phyloP scores from a whole-genome alignment of 2,113 vertebrate species.

The Sphyrna mokarran region DNA sequence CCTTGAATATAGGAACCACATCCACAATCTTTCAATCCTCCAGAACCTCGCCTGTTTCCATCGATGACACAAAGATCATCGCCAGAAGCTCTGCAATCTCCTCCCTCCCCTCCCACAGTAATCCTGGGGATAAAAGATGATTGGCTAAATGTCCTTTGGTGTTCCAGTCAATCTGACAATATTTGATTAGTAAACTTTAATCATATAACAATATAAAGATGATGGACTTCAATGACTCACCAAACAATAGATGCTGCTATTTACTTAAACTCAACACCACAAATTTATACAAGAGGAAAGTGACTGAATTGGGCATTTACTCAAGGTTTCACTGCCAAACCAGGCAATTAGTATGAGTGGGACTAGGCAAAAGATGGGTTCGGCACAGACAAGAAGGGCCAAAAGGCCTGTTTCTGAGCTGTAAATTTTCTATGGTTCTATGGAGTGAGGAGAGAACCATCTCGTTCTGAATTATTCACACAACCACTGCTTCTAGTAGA shows the following conservation, averaged over 20 bases:
- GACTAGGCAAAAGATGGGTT: too few species aligned
- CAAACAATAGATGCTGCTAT: not conserved
- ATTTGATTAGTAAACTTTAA: not conserved
- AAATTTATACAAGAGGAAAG: not conserved
- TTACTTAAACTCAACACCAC: not conserved
- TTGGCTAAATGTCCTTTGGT: not conserved
- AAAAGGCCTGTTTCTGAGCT: too few species aligned
- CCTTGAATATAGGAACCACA: too few species aligned
- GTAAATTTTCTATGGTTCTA: too few species aligned
- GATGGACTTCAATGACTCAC: not conserved
- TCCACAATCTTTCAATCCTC: too few species aligned
- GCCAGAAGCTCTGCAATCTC: too few species aligned
- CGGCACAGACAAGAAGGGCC: too few species aligned
- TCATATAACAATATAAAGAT: not conserved
- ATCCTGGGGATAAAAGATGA: not conserved
- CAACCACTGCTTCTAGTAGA: not conserved
- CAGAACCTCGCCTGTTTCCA: too few species aligned
- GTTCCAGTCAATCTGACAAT: not conserved
- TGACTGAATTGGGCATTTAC: not conserved
- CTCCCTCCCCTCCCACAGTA: too few species aligned
- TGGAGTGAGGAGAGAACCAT: not conserved
- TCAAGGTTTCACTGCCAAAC: not conserved
- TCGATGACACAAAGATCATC: too few species aligned
- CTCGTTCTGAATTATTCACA: not conserved
- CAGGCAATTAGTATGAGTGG: not conserved